phyloP scores from a whole-genome alignment of 1,140 invertebrate genomes.

The Leguminivora glycinivorella region DNA sequence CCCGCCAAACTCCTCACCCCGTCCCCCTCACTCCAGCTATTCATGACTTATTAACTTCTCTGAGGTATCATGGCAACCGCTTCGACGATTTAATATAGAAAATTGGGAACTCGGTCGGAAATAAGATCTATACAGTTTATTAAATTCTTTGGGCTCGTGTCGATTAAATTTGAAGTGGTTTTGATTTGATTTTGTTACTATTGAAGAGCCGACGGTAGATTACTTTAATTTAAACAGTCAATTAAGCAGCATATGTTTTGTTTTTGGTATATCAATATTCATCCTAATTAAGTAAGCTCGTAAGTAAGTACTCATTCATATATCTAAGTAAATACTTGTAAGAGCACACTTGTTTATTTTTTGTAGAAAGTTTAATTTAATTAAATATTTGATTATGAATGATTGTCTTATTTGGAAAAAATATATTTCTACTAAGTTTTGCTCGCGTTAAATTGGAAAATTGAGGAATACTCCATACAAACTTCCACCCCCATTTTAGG shows the following conservation, averaged over 20 bases:
- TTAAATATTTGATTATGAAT: too few species aligned
- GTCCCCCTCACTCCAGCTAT: constrained; percentile 58
- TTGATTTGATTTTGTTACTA: constrained; percentile 26
- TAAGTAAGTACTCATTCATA: too few species aligned
- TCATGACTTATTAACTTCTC: constrained; percentile 78
- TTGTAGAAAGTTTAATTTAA: too few species aligned
- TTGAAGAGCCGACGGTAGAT: background rate
- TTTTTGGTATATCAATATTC: too few species aligned
- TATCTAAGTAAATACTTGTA: too few species aligned
- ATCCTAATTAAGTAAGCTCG: too few species aligned
- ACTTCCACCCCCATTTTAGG: too few species aligned
- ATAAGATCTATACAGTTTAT: constrained; percentile 67
- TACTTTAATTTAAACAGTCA: background rate
- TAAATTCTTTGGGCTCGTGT: constrained; percentile 60
- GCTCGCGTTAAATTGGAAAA: too few species aligned
- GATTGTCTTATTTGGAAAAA: too few species aligned
- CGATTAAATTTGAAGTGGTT: constrained; percentile 36
- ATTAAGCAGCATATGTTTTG: background rate
- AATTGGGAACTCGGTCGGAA: constrained; percentile 71
- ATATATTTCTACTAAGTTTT: too few species aligned
- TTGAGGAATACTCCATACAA: too few species aligned
- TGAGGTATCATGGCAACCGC: constrained; percentile 76
- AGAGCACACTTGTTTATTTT: too few species aligned
- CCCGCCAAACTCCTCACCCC: constrained; percentile 34
- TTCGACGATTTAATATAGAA: constrained; percentile 75